Evolutionary conservation across 2,113 vertebrate species (phyloP), one percentile per base, ranked within the genome.

Genomic region (Lichenostomus cassidix): DNA sequence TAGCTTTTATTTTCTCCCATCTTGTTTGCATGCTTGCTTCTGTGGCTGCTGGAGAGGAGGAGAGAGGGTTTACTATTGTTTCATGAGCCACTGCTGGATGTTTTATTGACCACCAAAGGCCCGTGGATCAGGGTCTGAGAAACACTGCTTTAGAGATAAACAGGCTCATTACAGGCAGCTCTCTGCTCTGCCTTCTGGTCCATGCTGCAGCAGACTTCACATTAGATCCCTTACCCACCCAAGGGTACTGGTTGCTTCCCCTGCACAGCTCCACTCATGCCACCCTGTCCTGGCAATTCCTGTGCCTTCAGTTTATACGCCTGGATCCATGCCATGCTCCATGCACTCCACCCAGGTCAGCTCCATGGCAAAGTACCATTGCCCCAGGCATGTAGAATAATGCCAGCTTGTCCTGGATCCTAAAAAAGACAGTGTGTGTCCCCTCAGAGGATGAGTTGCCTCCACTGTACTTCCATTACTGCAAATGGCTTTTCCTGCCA

Each of bases 81-180:
- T 88, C 80, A 42, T 15, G 63, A 94, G 55, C 67, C 68, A 90
- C 90, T 50, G 58, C 83, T 86, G 90, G 20, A 93, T 90, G 73
- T 90, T 96, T 93, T 77, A 89, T 24, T 80, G 88, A 88, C 79
- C 88, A 90, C 59, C 55, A 90, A 93, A 83, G 79, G 63, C 65
- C 44, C 2, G 1, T n/a, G 70, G 82, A 82, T 86, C 82, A 80
- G 68, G 64, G 71, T 9, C 37, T 80, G 37, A 76, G 67, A 69
- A 90, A 90, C 42, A 31, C 8, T 84, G 81, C 31, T 87, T n/a
- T 79, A 33, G 77, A 87, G 92, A 95, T 78, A 89, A 92, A 82
- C 11, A 76, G 67, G 33, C 39, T 83, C 0, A 0, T 49, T 79
- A 58, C 11, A 71, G 70, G 65, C 85, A 42, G 20, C 85, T 73